Percentiles rank a stretch among this genome's conserved stretches.
Conservation (phyloP, 2,888 invertebrate genomes). For the Anorthoa munda region DNA sequence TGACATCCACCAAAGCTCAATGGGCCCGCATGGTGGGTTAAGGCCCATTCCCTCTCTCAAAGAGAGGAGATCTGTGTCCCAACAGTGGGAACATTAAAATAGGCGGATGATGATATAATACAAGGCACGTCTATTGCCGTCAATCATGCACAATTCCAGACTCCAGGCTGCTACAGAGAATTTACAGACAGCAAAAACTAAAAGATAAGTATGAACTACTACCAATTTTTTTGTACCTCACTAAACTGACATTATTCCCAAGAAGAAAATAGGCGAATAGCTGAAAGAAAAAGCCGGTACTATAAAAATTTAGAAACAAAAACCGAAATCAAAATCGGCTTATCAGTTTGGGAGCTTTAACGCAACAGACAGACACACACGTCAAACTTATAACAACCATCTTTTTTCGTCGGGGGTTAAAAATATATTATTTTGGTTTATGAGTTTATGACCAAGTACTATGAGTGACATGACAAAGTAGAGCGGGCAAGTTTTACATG, state of each 20-base stretch:
- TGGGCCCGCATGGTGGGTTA: too few species aligned
- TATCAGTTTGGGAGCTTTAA: too few species aligned
- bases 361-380: too few species aligned
- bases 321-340: too few species aligned
- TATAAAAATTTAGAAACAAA: too few species aligned
- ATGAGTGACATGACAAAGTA: neutral
- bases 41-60: too few species aligned
- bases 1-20: too few species aligned
- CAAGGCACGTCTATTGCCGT: neutral
- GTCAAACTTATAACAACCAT: too few species aligned
- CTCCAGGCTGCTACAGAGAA: neutral
- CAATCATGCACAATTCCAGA: neutral
- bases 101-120: neutral
- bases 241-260: neutral
- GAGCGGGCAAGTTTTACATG: neutral
- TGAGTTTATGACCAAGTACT: neutral
- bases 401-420: too few species aligned
- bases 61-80: too few species aligned
- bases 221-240: neutral
- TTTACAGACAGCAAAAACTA: too few species aligned
- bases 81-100: too few species aligned
- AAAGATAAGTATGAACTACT: neutral
- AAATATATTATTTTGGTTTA: neutral
- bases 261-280: neutral
- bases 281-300: neutral